Evolutionary conservation across 2,888 invertebrate species (phyloP).

Genomic region (Trissolcus japonicus): DNA sequence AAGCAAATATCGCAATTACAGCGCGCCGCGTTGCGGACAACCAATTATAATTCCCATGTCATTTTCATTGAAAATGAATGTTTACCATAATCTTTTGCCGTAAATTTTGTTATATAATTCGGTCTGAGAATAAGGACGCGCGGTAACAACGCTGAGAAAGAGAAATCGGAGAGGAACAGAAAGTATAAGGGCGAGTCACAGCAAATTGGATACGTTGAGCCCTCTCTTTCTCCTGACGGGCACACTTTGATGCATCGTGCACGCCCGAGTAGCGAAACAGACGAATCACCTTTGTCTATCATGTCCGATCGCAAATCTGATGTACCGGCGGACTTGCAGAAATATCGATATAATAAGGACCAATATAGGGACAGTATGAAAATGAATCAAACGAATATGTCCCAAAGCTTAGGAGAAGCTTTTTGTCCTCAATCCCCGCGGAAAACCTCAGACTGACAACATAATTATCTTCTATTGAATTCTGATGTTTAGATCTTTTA

Average conservation of each 20-base stretch:
- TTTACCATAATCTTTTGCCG: constrained; percentile 25
- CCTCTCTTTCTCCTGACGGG: constrained; percentile 32
- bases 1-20: constrained; percentile 28
- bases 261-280: constrained; percentile 43
- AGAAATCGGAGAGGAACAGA: constrained; percentile 48
- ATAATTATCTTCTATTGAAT: constrained; percentile 14
- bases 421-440: constrained; percentile 22
- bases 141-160: constrained; percentile 36
- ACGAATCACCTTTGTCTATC: constrained; percentile 40
- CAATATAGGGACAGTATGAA: constrained; percentile 28
- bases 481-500: constrained; percentile 9
- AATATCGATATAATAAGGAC: constrained; percentile 43
- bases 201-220: constrained; percentile 53
- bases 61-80: constrained; percentile 21
- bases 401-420: constrained; percentile 7
- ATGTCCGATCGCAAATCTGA: constrained; percentile 42
- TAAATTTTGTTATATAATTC: constrained; percentile 44
- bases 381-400: constrained; percentile 25
- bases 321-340: constrained; percentile 34
- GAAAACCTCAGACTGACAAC: constrained; percentile 17
- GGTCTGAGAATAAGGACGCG: constrained; percentile 8
- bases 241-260: constrained; percentile 39
- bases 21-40: not conserved
- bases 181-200: constrained; percentile 14
- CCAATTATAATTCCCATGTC: constrained; percentile 28